Base-by-base conservation (phyloP, 2,888 invertebrate species). In the Galerucella pusilla region DNA sequence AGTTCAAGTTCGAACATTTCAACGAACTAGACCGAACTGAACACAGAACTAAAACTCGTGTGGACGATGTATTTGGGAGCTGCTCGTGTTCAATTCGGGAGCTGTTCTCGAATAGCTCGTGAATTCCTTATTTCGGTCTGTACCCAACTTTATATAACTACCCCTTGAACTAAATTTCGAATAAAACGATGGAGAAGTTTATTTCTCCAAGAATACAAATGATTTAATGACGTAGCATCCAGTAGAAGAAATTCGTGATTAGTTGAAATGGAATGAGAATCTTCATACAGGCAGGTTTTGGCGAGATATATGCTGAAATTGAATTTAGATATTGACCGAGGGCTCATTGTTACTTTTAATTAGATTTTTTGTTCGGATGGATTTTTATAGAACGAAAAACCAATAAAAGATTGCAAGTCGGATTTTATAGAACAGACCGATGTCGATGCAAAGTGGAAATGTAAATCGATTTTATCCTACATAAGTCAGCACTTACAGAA, bases 281-380 rank as follows among this genome's bases (percentile, higher is more conserved):
- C 61, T 73, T 73, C 35, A 52, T 61, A 73, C 57, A 54, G 67
- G 73, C 12, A 73, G 70, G 67, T 70, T 73, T 54, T 60, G 63
- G 67, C 52, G 59, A 63, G 75, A 75, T 66, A 75, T 66, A 73
- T 70, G 63, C 73, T 64, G 63, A 42, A 75, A 70, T 75, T 75
- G 70, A 75, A 75, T 75, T 75, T 75, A 73, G 73, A 75, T 75
- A 73, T 75, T 73, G 70, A 57, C 75, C 70, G 73, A 63, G 52
- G 69, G 69, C 67, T 75, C 73, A 73, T 73, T 75, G 73, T 75
- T 73, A 59, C 70, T 35, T 63, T 75, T 73, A 73, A 75, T 75
- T 75, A 75, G 73, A 75, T 75, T 73, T 73, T 70, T 71, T 69
- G 52, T 75, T 70, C 54, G 35, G 57, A n/a, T 69, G 46, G 66